These are phyloP conservation scores for Nettapus auritus DNA, from an alignment of 2,113 vertebrate species.

Conservation along the genomic window DNA sequence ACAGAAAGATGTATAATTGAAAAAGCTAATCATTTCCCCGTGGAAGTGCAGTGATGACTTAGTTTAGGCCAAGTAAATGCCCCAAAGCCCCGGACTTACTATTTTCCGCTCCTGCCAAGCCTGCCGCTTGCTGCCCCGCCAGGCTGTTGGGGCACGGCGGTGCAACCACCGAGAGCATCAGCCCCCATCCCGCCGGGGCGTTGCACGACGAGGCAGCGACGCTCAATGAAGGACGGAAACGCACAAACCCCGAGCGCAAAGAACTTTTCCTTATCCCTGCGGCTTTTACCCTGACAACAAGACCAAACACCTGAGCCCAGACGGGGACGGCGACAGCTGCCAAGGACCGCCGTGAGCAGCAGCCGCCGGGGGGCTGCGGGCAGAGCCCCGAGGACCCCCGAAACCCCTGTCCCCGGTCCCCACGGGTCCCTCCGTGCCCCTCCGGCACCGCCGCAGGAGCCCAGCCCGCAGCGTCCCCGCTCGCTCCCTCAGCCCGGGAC, in stretches of 20 bases:
- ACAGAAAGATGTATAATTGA: background rate
- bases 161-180: accelerated
- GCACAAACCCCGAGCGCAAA: background rate
- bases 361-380: background rate
- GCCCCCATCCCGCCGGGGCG: accelerated
- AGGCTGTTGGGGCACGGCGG: accelerated
- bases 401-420: background rate
- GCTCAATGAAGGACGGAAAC: accelerated
- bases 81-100: background rate
- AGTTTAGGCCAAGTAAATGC: accelerated
- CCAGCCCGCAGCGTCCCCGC: background rate
- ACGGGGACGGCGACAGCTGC: background rate
- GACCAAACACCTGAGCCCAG: too few relatives aligned
- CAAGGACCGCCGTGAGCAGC: accelerated
- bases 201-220: accelerated
- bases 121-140: background rate
- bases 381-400: background rate
- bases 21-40: too few relatives aligned
- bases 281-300: background rate
- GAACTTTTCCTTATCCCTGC: background rate
- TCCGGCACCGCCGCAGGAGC: background rate
- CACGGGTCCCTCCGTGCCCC: background rate
- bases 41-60: accelerated
- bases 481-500: background rate
- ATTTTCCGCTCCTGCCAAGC: background rate